A percentile compares a stretch with the other conserved stretches of the same genome.
Conservation (phyloP, 37 sponge, comb jelly and placozoan species). For the Corticium candelabrum region DNA sequence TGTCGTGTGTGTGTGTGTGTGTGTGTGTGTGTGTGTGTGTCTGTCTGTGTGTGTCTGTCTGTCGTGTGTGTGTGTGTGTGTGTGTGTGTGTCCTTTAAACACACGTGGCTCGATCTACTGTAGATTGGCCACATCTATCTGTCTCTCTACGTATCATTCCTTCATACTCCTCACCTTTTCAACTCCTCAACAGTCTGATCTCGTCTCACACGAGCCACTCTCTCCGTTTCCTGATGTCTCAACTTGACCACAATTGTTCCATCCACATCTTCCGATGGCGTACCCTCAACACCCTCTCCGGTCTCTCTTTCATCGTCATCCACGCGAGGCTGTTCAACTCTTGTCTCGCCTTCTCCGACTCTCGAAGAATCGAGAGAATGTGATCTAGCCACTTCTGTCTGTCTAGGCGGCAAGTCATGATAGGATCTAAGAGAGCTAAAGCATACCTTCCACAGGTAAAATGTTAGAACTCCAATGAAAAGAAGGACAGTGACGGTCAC, state of each 20-base stretch:
- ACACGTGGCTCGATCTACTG: too few species aligned
- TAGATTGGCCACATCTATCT: neutral
- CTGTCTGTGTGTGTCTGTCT: too few species aligned
- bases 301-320: neutral
- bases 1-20: conserved; percentile 11
- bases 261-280: neutral
- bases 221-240: neutral
- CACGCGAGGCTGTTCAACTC: neutral
- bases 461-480: too few species aligned
- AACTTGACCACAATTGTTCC: neutral
- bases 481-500: too few species aligned
- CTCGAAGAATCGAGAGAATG: too few species aligned
- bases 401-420: too few species aligned
- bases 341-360: neutral
- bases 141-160: neutral
- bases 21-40: too few species aligned
- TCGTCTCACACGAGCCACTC: neutral
- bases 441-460: too few species aligned
- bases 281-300: neutral
- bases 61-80: too few species aligned
- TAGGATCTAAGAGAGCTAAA: too few species aligned
- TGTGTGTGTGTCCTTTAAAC: too few species aligned
- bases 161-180: neutral
- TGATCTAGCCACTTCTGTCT: too few species aligned
- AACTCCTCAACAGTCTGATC: neutral